Percentiles rank a stretch among this genome's conserved stretches.
phyloP scores from a whole-genome alignment of 1,140 invertebrate species.

The Hyles vespertilio region DNA sequence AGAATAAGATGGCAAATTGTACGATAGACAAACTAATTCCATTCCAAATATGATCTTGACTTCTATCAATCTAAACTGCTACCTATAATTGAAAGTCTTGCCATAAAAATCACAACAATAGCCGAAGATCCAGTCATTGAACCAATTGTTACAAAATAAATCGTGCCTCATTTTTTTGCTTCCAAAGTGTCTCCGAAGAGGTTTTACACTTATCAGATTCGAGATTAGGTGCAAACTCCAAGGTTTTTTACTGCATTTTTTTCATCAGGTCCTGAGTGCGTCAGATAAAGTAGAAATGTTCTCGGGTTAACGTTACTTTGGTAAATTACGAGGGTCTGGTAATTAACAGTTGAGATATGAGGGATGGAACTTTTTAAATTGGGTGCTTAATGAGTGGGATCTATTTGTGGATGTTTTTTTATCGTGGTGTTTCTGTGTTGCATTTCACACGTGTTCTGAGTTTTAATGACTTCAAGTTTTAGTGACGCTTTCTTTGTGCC shows the following conservation, averaged over 20 bases:
- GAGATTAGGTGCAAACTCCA: constrained; percentile 58
- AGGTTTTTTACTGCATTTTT: constrained; percentile 36
- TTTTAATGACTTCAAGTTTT: too few species aligned
- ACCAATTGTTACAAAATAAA: not conserved
- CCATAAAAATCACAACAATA: too few species aligned
- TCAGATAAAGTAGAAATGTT: constrained; percentile 20
- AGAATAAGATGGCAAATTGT: too few species aligned
- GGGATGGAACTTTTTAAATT: constrained; percentile 17
- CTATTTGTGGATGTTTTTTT: too few species aligned
- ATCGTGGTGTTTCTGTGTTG: too few species aligned
- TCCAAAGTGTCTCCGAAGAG: constrained; percentile 10
- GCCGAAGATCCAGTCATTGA: not conserved
- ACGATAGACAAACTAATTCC: too few species aligned
- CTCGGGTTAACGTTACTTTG: constrained; percentile 15
- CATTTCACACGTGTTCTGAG: too few species aligned
- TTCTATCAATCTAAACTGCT: too few species aligned
- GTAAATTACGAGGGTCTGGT: constrained; percentile 20
- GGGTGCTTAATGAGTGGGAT: constrained; percentile 6
- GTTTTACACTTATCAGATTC: constrained; percentile 46
- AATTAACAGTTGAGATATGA: constrained; percentile 21
- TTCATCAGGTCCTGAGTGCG: constrained; percentile 22
- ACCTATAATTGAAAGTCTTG: too few species aligned
- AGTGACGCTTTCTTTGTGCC: too few species aligned
- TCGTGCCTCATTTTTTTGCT: constrained; percentile 5
- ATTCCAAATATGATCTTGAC: too few species aligned